Conservation (phyloP, 1,140 invertebrate species). For the Drosophila watanabei region DNA sequence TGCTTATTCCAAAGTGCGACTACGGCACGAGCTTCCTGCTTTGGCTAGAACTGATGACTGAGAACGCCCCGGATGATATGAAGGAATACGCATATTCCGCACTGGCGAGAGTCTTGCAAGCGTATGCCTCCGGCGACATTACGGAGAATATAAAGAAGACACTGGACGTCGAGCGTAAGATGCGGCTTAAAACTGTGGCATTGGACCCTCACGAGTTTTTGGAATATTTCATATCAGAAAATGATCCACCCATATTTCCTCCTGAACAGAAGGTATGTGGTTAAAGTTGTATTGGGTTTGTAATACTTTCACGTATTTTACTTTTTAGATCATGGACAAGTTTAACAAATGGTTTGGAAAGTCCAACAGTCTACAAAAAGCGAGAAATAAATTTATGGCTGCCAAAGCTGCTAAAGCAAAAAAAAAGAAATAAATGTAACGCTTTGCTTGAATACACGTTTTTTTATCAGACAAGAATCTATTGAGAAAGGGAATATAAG, state of each 20-base stretch:
- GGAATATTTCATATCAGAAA: conserved; percentile 59
- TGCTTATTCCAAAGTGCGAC: conserved; percentile 87
- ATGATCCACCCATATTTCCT: conserved; percentile 63
- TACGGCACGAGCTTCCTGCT: conserved; percentile 89
- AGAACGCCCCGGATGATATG: conserved; percentile 86
- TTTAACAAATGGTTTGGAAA: conserved; percentile 61
- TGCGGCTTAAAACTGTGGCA: conserved; percentile 54
- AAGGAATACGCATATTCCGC: conserved; percentile 88
- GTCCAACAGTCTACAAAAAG: conserved; percentile 43
- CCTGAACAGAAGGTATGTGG: conserved; percentile 58
- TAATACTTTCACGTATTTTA: too few relatives aligned
- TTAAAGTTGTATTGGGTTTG: background rate
- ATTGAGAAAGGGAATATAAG: background rate
- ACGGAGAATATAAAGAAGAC: conserved; percentile 85
- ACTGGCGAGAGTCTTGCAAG: conserved; percentile 88
- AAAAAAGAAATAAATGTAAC: conserved; percentile 34
- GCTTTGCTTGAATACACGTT: background rate
- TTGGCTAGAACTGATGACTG: conserved; percentile 88
- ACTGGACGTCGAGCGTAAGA: conserved; percentile 60
- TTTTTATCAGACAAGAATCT: background rate
- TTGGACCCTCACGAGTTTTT: conserved; percentile 71
- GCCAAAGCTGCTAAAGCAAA: conserved; percentile 37
- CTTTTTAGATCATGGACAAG: conserved; percentile 56
- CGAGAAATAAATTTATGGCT: conserved; percentile 30
- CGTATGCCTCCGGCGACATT: conserved; percentile 89